Conservation (phyloP, 2,797 vertebrate species). For the Pseudochaenichthys georgianus region DNA sequence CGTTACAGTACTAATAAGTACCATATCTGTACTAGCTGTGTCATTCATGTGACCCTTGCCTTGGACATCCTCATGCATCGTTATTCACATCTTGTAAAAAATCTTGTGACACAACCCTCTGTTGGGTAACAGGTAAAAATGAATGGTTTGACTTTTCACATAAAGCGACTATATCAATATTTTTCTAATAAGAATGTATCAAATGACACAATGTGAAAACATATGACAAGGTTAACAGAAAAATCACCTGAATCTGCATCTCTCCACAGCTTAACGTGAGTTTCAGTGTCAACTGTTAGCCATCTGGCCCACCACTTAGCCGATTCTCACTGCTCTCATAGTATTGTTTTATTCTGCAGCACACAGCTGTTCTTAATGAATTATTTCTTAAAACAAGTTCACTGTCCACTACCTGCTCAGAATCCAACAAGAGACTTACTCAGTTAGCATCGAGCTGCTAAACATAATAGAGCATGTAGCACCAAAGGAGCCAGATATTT, state of each 20-base stretch:
- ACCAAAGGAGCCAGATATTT: slow-evolving; percentile 5
- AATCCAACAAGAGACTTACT: not conserved
- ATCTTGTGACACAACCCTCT: not conserved
- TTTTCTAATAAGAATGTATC: slow-evolving; percentile 21
- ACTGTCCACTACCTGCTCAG: not conserved
- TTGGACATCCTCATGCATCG: not conserved
- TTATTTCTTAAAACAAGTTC: not conserved
- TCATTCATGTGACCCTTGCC: not conserved
- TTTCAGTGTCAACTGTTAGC: not conserved
- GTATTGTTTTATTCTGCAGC: not conserved
- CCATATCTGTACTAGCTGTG: not conserved
- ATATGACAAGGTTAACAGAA: slow-evolving; percentile 6
- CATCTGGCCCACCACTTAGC: too few species aligned
- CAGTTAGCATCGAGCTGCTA: not conserved
- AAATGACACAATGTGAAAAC: not conserved
- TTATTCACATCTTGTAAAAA: not conserved
- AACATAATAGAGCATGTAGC: not conserved
- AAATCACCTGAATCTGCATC: not conserved
- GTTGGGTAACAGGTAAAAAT: not conserved
- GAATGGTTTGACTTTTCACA: not conserved
- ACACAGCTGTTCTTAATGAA: not conserved
- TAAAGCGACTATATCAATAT: slow-evolving; percentile 11
- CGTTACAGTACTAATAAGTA: not conserved
- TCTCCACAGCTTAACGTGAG: not conserved
- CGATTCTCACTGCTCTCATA: not conserved